These are phyloP conservation scores for Ligdia adustata DNA, from an alignment of 2,888 invertebrate genomes.

Conservation along the genomic window DNA sequence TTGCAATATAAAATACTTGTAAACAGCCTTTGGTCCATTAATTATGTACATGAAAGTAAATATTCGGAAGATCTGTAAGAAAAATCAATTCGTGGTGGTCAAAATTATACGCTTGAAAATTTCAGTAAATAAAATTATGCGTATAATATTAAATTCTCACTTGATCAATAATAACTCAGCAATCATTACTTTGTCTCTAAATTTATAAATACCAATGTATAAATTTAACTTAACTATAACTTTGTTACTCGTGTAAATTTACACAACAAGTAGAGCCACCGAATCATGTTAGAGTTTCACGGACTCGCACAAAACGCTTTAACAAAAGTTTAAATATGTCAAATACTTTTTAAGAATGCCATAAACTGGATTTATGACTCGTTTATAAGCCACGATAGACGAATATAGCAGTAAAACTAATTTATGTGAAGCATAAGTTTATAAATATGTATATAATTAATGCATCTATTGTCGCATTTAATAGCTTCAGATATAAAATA, in stretches of 20 bases:
- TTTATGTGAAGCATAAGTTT: neutral
- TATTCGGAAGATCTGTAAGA: neutral
- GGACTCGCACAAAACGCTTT: too few species aligned
- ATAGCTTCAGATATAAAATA: conserved; percentile 1
- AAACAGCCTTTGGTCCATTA: conserved; percentile 4
- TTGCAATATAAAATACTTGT: conserved; percentile 9
- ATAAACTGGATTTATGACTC: conserved; percentile 11
- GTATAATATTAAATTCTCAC: too few species aligned
- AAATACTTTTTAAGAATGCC: conserved; percentile 8
- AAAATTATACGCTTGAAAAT: too few species aligned
- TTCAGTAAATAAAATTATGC: too few species aligned
- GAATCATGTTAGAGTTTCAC: too few species aligned
- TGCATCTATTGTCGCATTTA: conserved; percentile 3
- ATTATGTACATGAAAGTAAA: neutral
- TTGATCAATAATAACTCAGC: too few species aligned
- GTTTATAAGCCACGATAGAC: conserved; percentile 2
- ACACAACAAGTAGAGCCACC: too few species aligned
- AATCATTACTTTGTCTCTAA: too few species aligned
- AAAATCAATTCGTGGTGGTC: too few species aligned
- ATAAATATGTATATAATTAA: neutral
- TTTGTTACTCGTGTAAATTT: too few species aligned
- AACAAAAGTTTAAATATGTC: neutral
- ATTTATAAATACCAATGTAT: too few species aligned
- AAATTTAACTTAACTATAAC: too few species aligned
- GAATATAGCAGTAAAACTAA: conserved; percentile 8